These are phyloP conservation scores for Eumaeus atala DNA, from an alignment of 1,140 invertebrate species.

Conservation along the genomic window DNA sequence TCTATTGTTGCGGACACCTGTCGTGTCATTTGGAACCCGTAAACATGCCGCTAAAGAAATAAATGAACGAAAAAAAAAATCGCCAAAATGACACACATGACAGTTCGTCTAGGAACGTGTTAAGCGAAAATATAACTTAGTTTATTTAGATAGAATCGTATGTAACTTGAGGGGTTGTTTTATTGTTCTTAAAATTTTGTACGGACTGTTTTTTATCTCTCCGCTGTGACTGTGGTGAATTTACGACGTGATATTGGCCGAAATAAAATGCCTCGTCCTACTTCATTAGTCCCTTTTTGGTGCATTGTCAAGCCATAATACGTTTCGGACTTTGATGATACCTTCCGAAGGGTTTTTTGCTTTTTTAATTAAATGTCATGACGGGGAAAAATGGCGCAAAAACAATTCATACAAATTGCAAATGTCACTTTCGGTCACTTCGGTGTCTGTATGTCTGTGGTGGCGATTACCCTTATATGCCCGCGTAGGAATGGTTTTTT, in stretches of 20 bases:
- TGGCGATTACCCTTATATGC: too few species aligned
- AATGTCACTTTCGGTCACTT: neutral
- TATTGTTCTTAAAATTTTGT: constrained; percentile 38
- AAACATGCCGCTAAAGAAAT: constrained; percentile 67
- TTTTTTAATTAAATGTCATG: constrained; percentile 15
- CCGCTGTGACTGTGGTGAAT: constrained; percentile 69
- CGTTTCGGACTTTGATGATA: constrained; percentile 46
- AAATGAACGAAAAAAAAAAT: constrained; percentile 59
- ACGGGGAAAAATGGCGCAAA: neutral
- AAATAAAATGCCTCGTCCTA: constrained; percentile 59
- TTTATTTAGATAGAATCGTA: constrained; percentile 8
- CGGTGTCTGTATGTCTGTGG: neutral
- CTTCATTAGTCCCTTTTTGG: constrained; percentile 62
- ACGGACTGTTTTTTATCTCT: constrained; percentile 64
- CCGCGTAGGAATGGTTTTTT: too few species aligned
- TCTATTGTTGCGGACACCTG: constrained; percentile 52
- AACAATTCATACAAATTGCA: constrained; percentile 5
- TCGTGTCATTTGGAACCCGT: constrained; percentile 71
- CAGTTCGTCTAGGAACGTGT: constrained; percentile 36
- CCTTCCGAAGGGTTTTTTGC: constrained; percentile 42
- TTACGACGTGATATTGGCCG: constrained; percentile 65
- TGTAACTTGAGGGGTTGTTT: constrained; percentile 18
- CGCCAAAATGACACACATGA: constrained; percentile 52
- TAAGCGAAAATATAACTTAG: constrained; percentile 18
- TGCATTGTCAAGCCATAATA: constrained; percentile 50